A percentile compares a stretch with the other conserved stretches of the same genome.
phyloP scores from a whole-genome alignment of 2,888 invertebrate genomes.

The Ypsolopha sequella region DNA sequence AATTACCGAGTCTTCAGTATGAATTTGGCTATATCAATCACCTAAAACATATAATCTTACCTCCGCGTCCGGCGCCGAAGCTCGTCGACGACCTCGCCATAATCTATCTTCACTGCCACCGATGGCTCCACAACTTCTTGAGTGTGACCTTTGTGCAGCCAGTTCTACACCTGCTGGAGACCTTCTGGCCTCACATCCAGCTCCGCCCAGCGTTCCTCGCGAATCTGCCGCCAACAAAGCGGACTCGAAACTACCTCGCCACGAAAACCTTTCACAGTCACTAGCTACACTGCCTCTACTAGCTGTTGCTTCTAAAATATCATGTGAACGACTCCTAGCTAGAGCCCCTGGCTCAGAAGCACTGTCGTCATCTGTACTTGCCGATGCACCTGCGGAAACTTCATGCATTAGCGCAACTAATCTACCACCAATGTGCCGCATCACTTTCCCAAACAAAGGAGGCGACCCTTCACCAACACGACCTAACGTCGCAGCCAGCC shows the following conservation, averaged over 20 bases:
- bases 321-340: constrained; percentile 86
- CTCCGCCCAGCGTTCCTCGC: constrained; percentile 80
- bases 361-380: constrained; percentile 81
- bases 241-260: constrained; percentile 95
- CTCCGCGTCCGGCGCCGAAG: constrained; percentile 62
- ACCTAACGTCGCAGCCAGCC: constrained; percentile 86
- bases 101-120: constrained; percentile 76
- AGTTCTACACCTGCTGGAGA: constrained; percentile 87
- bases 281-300: constrained; percentile 79
- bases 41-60: constrained; percentile 25
- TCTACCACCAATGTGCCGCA: constrained; percentile 91
- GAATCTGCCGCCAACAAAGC: constrained; percentile 90
- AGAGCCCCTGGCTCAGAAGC: constrained; percentile 77
- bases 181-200: constrained; percentile 82
- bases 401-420: constrained; percentile 93
- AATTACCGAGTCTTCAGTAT: too few relatives aligned
- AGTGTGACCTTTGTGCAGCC: constrained; percentile 83
- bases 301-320: constrained; percentile 76
- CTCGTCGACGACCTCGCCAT: constrained; percentile 59
- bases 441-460: constrained; percentile 89
- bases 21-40: not conserved
- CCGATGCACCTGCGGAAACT: constrained; percentile 83
- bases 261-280: constrained; percentile 91
- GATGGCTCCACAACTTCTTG: constrained; percentile 87
- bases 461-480: constrained; percentile 81